Evolutionary conservation across 2,113 vertebrate genomes (phyloP).

Genomic region (Salvator merianae): DNA sequence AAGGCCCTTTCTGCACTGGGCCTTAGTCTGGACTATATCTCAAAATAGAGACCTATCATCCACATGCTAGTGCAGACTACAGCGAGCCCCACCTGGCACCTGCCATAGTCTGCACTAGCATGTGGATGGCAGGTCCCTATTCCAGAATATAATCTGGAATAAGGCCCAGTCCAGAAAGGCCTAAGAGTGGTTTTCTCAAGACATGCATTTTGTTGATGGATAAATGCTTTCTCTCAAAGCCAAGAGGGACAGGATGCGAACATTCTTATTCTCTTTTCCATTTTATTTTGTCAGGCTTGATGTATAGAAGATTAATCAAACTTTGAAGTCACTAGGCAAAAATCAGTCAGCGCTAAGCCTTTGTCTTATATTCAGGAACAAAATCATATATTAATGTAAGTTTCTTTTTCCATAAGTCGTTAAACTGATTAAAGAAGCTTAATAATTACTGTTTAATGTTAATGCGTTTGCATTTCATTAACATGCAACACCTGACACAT

Average conservation of each 20-base stretch:
- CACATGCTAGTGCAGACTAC: too few species aligned
- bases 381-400: neutral
- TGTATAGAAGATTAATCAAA: neutral
- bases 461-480: conserved; percentile 33
- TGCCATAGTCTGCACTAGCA: too few species aligned
- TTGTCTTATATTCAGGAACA: neutral
- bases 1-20: too few species aligned
- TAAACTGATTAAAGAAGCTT: conserved; percentile 26
- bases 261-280: neutral
- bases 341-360: neutral
- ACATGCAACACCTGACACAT: conserved; percentile 37
- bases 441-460: conserved; percentile 34
- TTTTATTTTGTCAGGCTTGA: neutral
- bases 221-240: neutral
- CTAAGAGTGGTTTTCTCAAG: too few species aligned
- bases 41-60: too few species aligned
- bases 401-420: conserved; percentile 9
- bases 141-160: too few species aligned
- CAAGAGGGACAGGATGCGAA: neutral
- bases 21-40: too few species aligned
- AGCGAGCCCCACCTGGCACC: too few species aligned
- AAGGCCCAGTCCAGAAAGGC: too few species aligned
- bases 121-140: too few species aligned
- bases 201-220: neutral
- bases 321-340: neutral